phyloP scores from a whole-genome alignment of 2,113 vertebrate genomes.

The Engraulis encrasicolus region DNA sequence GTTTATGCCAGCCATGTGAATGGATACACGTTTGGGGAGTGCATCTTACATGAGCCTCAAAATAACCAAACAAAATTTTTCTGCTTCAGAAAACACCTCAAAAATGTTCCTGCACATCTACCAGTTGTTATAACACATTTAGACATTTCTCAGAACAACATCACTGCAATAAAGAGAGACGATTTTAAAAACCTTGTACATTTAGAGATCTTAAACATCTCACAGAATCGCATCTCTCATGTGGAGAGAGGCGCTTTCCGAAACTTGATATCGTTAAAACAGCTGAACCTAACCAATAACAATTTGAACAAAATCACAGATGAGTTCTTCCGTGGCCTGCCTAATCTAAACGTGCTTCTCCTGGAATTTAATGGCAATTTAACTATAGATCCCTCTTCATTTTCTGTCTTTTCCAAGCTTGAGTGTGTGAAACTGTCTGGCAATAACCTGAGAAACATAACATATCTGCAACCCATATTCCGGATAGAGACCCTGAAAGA shows the following conservation, averaged over 20 bases:
- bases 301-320: background rate
- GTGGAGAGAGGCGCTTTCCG: background rate
- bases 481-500: background rate
- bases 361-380: background rate
- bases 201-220: background rate
- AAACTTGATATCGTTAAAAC: background rate
- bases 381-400: background rate
- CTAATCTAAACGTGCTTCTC: background rate
- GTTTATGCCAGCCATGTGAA: background rate
- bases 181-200: background rate
- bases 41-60: background rate
- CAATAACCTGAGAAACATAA: background rate
- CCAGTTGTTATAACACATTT: background rate
- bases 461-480: background rate
- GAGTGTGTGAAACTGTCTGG: background rate
- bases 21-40: background rate
- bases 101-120: background rate
- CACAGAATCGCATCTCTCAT: background rate
- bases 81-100: background rate
- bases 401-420: background rate
- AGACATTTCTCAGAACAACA: background rate
- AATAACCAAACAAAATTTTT: background rate
- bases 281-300: background rate
- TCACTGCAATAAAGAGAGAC: background rate
- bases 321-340: constrained; percentile 1